Conservation (phyloP, 2,113 vertebrate genomes). For the Puma concolor region DNA sequence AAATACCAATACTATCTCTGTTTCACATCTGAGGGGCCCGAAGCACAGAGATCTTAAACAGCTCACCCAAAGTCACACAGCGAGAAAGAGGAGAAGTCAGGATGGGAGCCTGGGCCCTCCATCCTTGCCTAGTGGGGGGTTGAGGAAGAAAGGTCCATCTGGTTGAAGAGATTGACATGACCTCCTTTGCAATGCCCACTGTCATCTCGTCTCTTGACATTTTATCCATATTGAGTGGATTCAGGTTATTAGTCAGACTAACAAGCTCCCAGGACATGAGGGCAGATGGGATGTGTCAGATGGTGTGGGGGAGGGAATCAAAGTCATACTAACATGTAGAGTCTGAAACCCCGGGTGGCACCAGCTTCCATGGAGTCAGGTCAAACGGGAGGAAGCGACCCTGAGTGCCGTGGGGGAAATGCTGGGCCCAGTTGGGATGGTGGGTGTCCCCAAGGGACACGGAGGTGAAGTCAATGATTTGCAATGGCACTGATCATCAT, state of each 20-base stretch:
- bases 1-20: background rate
- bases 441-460: background rate
- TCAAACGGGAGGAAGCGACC: background rate
- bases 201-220: background rate
- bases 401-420: background rate
- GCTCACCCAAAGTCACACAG: background rate
- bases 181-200: background rate
- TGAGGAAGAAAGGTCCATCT: background rate
- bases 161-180: background rate
- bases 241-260: background rate
- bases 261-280: background rate
- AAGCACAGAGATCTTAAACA: background rate
- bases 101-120: background rate
- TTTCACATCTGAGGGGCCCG: background rate
- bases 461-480: background rate
- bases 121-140: background rate
- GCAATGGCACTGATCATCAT: rapidly evolving
- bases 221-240: background rate
- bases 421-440: background rate
- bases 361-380: background rate
- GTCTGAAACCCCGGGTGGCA: background rate
- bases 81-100: background rate
- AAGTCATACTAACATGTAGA: background rate
- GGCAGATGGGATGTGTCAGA: background rate
- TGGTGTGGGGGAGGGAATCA: background rate